Percentiles rank a stretch among this genome's conserved stretches.
phyloP scores from a whole-genome alignment of 1,140 invertebrate genomes.

The Bombus waltoni region DNA sequence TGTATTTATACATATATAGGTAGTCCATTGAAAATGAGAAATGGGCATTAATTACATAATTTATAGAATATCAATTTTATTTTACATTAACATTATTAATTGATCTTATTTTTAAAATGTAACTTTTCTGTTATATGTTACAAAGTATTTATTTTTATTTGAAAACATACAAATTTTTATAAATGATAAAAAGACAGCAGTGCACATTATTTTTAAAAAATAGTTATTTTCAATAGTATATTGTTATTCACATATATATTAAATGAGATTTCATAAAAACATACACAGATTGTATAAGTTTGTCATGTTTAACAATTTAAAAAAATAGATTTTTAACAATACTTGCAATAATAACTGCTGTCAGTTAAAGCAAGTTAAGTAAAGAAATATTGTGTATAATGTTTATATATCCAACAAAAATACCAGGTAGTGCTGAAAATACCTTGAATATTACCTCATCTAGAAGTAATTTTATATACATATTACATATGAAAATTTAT shows the following conservation, averaged over 20 bases:
- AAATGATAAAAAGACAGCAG: not conserved
- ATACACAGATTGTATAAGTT: not conserved
- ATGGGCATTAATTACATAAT: constrained; percentile 9
- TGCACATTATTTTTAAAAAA: constrained; percentile 6
- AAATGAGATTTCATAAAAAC: constrained; percentile 13
- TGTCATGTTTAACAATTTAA: constrained; percentile 3
- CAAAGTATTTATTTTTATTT: constrained; percentile 15
- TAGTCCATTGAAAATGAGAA: not conserved
- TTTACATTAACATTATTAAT: not conserved
- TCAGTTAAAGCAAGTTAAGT: constrained; percentile 7
- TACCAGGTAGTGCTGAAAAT: constrained; percentile 3
- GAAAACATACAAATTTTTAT: not conserved
- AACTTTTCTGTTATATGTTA: not conserved
- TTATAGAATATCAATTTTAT: constrained; percentile 2
- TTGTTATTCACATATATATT: constrained; percentile 7
- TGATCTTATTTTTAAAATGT: constrained; percentile 8
- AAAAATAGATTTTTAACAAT: constrained; percentile 23
- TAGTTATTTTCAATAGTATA: constrained; percentile 17
- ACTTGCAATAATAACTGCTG: constrained; percentile 4
- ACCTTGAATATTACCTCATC: not conserved
- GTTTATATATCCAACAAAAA: constrained; percentile 8
- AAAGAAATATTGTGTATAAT: constrained; percentile 17
- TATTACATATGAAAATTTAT: constrained; percentile 16
- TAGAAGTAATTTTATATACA: not conserved
- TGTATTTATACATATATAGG: not conserved